Percentiles rank a stretch among this genome's conserved stretches.
These are phyloP conservation scores for Petrosia ficiformis DNA, from an alignment of 37 sponge, comb jelly and placozoan genomes.

Conservation along the genomic window DNA sequence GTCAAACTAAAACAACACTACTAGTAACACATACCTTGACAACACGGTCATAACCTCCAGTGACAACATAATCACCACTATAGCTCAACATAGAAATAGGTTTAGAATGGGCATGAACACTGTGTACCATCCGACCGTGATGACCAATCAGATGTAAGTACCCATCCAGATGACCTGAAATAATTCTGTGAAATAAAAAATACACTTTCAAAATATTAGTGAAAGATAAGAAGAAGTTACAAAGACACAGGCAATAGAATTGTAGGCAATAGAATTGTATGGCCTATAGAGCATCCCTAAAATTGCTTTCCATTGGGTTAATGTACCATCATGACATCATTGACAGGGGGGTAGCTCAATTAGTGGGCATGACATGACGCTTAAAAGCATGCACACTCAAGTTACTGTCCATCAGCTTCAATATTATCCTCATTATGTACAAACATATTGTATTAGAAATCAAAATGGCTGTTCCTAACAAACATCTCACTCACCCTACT, in stretches of 20 bases:
- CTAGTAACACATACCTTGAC: slow-evolving; percentile 41
- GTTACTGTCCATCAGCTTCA: too few species aligned
- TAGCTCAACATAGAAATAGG: slow-evolving; percentile 56
- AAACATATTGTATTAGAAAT: too few species aligned
- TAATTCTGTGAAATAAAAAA: slow-evolving; percentile 26
- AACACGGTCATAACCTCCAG: slow-evolving; percentile 50
- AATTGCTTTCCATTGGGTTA: too few species aligned
- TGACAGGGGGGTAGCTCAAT: too few species aligned
- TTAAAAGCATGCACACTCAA: too few species aligned
- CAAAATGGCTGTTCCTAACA: too few species aligned
- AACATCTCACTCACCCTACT: slow-evolving; percentile 44
- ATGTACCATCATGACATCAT: too few species aligned
- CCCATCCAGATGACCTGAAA: slow-evolving; percentile 69
- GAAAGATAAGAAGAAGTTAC: not conserved
- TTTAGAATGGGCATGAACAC: slow-evolving; percentile 39
- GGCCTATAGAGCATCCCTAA: too few species aligned
- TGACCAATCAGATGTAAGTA: slow-evolving; percentile 36
- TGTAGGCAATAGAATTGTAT: too few species aligned
- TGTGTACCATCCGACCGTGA: slow-evolving; percentile 17
- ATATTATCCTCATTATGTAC: too few species aligned
- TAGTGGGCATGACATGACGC: too few species aligned
- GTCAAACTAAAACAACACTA: too few species aligned
- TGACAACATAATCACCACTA: slow-evolving; percentile 25
- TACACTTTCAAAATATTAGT: not conserved
- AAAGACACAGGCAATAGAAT: not conserved